These are phyloP conservation scores for Temnothorax unifasciatus DNA, from an alignment of 2,888 invertebrate species.

Conservation along the genomic window DNA sequence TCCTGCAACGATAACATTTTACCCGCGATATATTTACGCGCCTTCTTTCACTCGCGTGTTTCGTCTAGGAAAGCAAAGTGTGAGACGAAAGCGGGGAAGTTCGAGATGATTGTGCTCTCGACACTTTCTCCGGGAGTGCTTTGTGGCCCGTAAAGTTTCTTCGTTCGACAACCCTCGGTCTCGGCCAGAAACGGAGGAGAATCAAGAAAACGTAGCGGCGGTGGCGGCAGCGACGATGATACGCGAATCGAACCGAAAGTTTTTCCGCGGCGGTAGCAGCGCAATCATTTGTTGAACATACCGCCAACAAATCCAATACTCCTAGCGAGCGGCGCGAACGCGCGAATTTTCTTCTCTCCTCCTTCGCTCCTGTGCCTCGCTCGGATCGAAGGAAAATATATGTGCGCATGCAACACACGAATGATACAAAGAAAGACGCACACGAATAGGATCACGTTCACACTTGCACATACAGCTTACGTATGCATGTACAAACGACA, in stretches of 20 bases:
- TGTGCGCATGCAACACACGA: conserved; percentile 52
- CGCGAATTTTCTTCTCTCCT: conserved; percentile 66
- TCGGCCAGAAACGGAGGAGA: conserved; percentile 65
- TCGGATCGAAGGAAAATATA: conserved; percentile 48
- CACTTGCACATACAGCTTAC: conserved; percentile 59
- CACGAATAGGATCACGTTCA: conserved; percentile 49
- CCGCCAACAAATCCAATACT: conserved; percentile 84
- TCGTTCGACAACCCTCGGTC: conserved; percentile 76
- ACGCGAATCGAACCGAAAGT: conserved; percentile 72
- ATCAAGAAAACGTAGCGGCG: conserved; percentile 56
- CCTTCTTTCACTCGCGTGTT: conserved; percentile 20
- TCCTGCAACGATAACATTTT: not conserved
- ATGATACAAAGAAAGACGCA: conserved; percentile 69
- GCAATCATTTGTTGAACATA: conserved; percentile 85
- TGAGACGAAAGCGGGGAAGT: conserved; percentile 37
- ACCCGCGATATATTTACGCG: not conserved
- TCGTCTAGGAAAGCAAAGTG: conserved; percentile 26
- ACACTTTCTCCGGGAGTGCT: conserved; percentile 72
- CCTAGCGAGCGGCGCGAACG: conserved; percentile 63
- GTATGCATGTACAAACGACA: conserved; percentile 15
- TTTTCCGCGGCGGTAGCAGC: conserved; percentile 80
- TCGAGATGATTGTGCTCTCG: conserved; percentile 69
- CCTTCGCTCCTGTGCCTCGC: conserved; percentile 26
- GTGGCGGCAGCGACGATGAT: conserved; percentile 60
- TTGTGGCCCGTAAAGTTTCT: conserved; percentile 78